Evolutionary conservation across 2,797 vertebrate species (phyloP).

Genomic region (Scolopax rusticola): DNA sequence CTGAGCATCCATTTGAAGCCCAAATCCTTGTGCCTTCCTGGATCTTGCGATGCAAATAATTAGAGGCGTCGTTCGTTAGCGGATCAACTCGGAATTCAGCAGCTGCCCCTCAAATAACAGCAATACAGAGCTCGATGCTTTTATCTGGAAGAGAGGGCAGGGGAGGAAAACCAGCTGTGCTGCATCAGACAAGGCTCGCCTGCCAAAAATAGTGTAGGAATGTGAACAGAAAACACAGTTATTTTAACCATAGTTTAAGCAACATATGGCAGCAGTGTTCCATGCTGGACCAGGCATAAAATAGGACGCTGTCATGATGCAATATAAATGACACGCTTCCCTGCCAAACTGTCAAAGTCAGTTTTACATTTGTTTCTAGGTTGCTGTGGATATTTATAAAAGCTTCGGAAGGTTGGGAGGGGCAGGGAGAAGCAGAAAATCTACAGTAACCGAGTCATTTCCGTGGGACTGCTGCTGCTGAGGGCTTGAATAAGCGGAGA

Average conservation of each 20-base stretch:
- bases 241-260: conserved; percentile 77
- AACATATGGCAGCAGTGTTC: conserved; percentile 69
- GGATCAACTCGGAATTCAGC: too few species aligned
- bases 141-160: too few species aligned
- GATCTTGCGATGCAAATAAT: too few species aligned
- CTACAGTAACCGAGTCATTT: conserved; percentile 72
- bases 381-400: conserved; percentile 80
- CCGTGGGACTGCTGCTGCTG: conserved; percentile 60
- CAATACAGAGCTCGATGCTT: too few species aligned
- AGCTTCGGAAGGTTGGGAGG: conserved; percentile 51
- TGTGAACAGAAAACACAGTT: conserved; percentile 71
- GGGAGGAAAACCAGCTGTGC: too few species aligned
- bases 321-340: conserved; percentile 71
- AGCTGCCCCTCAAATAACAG: too few species aligned
- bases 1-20: background rate
- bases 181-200: background rate
- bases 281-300: conserved; percentile 71
- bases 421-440: conserved; percentile 71
- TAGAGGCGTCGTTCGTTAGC: too few species aligned
- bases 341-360: conserved; percentile 74
- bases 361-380: conserved; percentile 76
- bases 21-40: background rate
- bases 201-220: conserved; percentile 65
- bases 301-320: conserved; percentile 74
- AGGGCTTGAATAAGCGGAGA: conserved; percentile 59